phyloP scores from a whole-genome alignment of 2,888 invertebrate species.

The Rotaria socialis region DNA sequence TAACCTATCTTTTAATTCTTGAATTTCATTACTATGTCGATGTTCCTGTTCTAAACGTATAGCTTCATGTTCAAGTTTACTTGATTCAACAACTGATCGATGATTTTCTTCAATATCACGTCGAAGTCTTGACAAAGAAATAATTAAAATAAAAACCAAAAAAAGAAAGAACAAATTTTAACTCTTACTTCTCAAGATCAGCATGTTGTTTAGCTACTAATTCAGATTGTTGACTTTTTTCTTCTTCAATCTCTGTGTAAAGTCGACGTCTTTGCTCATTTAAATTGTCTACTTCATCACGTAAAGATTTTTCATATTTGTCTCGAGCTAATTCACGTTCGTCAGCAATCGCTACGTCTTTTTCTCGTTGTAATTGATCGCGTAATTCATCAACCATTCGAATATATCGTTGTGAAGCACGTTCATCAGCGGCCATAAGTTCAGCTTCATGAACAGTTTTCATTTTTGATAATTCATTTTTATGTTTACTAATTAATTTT shows the following conservation, averaged over 20 bases:
- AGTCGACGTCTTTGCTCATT: conserved; percentile 57
- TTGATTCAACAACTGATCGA: conserved; percentile 52
- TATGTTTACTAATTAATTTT: conserved; percentile 59
- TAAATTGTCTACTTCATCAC: conserved; percentile 58
- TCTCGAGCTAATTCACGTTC: conserved; percentile 58
- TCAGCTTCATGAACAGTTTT: conserved; percentile 59
- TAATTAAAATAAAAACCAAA: background rate
- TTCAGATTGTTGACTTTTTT: conserved; percentile 56
- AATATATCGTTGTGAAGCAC: conserved; percentile 56
- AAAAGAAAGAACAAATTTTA: too few species aligned
- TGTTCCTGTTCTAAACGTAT: conserved; percentile 57
- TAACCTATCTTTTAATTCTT: conserved; percentile 55
- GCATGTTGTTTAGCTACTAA: conserved; percentile 54
- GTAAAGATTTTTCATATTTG: conserved; percentile 59
- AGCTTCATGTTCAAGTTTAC: conserved; percentile 57
- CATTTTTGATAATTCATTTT: conserved; percentile 57
- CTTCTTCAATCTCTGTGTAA: conserved; percentile 58
- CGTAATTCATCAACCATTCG: conserved; percentile 58
- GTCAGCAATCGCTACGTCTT: conserved; percentile 57
- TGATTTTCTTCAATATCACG: conserved; percentile 57
- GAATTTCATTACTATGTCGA: conserved; percentile 55
- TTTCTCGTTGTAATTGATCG: conserved; percentile 58
- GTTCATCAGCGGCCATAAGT: conserved; percentile 57
- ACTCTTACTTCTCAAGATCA: conserved; percentile 53
- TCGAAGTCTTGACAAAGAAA: conserved; percentile 49